Evolutionary conservation across 1,140 invertebrate genomes (phyloP).

Genomic region (Melanaphis sacchari): DNA sequence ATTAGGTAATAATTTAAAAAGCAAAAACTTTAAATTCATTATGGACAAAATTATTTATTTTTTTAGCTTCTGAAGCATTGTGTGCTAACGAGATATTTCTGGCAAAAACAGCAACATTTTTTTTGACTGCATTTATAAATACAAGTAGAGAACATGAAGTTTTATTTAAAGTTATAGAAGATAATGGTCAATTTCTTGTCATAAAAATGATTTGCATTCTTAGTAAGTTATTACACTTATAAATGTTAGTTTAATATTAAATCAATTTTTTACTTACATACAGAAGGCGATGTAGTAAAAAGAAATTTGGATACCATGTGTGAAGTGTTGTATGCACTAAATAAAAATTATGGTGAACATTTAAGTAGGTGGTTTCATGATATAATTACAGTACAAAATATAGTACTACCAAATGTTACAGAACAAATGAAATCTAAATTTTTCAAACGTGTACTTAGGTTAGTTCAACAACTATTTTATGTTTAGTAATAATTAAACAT

Average conservation of each 20-base stretch:
- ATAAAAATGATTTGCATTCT: conserved; percentile 47
- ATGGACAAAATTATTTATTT: neutral
- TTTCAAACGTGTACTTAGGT: conserved; percentile 36
- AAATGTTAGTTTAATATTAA: neutral
- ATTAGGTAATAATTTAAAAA: conserved; percentile 38
- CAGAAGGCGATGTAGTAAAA: conserved; percentile 45
- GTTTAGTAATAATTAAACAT: neutral
- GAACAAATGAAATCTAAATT: conserved; percentile 48
- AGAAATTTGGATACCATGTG: conserved; percentile 52
- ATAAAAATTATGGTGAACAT: conserved; percentile 44
- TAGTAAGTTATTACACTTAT: conserved; percentile 17
- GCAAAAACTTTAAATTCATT: neutral
- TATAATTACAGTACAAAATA: conserved; percentile 36
- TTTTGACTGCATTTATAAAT: conserved; percentile 25
- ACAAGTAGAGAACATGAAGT: conserved; percentile 22
- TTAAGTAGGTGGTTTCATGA: conserved; percentile 43
- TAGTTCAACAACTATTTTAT: neutral
- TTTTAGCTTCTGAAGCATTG: conserved; percentile 39
- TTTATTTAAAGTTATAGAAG: conserved; percentile 49
- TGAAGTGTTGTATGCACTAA: conserved; percentile 38
- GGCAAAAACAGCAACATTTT: conserved; percentile 44
- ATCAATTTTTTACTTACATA: neutral
- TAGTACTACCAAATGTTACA: conserved; percentile 39
- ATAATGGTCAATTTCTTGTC: conserved; percentile 47
- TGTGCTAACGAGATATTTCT: conserved; percentile 53